Percentiles rank a stretch among this genome's conserved stretches.
These are phyloP conservation scores for Callinectes sapidus DNA, from an alignment of 2,888 invertebrate species.

Conservation along the genomic window DNA sequence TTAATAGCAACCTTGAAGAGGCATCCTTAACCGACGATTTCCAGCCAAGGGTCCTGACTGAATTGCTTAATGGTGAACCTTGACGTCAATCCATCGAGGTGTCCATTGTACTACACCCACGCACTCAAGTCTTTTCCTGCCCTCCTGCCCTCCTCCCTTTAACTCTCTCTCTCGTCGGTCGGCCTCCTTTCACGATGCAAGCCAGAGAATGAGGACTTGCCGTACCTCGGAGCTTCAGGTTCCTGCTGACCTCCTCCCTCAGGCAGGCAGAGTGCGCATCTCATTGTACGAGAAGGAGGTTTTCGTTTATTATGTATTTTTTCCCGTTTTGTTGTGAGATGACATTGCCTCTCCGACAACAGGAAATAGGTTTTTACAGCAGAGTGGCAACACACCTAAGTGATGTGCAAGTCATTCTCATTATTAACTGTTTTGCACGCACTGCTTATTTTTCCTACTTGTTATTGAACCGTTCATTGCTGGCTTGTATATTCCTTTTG, in stretches of 20 bases:
- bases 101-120: neutral
- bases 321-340: neutral
- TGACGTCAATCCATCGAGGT: neutral
- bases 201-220: neutral
- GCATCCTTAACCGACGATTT: neutral
- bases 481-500: too few relatives aligned
- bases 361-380: neutral
- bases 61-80: neutral
- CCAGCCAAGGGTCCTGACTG: neutral
- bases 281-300: neutral
- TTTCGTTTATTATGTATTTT: neutral
- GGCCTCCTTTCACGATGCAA: neutral
- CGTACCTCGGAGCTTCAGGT: neutral
- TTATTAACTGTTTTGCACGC: neutral
- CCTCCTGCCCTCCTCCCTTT: neutral
- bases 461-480: neutral
- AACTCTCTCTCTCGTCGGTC: neutral
- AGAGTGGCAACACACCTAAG: neutral
- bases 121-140: neutral
- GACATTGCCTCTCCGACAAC: neutral
- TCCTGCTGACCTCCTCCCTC: neutral
- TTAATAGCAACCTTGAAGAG: neutral
- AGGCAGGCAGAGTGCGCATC: neutral
- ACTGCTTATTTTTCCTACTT: neutral
- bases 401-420: neutral